A percentile compares a stretch with the other conserved stretches of the same genome.
Evolutionary conservation across 2,888 invertebrate genomes (phyloP).

Genomic region (Dolomedes plantarius): DNA sequence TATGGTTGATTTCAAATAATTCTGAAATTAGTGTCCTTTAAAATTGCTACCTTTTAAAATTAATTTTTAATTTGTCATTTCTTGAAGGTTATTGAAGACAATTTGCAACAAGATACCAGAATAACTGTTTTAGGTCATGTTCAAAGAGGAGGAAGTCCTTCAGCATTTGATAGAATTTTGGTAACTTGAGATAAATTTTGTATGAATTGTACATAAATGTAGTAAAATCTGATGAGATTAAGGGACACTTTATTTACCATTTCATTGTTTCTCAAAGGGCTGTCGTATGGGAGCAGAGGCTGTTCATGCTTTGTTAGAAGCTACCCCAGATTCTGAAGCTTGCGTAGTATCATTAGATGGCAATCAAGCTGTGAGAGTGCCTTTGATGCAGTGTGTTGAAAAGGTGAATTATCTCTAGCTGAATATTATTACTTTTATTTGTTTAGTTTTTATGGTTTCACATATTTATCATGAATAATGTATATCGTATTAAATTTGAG

Average conservation of each 20-base stretch:
- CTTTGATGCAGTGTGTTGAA: conserved; percentile 97
- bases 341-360: conserved; percentile 87
- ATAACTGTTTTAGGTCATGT: conserved; percentile 80
- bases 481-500: too few relatives aligned
- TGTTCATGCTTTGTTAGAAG: conserved; percentile 87
- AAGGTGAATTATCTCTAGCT: too few relatives aligned
- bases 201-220: neutral
- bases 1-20: too few relatives aligned
- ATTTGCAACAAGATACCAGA: conserved; percentile 79
- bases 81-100: conserved; percentile 76
- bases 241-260: too few relatives aligned
- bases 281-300: conserved; percentile 99
- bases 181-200: conserved; percentile 81
- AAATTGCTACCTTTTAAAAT: too few relatives aligned
- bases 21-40: too few relatives aligned
- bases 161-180: conserved; percentile 80
- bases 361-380: conserved; percentile 96
- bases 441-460: neutral
- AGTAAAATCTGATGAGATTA: too few relatives aligned
- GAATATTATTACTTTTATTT: neutral
- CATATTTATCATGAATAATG: too few relatives aligned
- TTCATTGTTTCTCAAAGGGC: conserved; percentile 78
- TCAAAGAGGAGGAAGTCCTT: conserved; percentile 80
- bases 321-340: conserved; percentile 77
- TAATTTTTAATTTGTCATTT: neutral